Evolutionary conservation across 1,140 invertebrate genomes (phyloP).

Genomic region (Fopius arisanus): DNA sequence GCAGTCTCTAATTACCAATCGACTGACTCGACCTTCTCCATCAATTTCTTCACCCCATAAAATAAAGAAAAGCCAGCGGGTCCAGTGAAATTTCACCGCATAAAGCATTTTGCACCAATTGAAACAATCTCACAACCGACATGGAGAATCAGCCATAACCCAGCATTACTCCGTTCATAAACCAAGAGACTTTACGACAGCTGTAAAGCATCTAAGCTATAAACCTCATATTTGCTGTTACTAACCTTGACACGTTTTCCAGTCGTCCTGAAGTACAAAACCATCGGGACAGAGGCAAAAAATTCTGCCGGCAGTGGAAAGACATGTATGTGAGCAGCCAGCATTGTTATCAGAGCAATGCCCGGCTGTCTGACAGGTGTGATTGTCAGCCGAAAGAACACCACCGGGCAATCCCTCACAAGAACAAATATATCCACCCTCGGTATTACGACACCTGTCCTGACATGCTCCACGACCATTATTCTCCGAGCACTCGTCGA

Average conservation of each 20-base stretch:
- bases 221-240: conserved; percentile 8
- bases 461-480: conserved; percentile 76
- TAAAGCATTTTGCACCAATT: too few relatives aligned
- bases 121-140: too few relatives aligned
- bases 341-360: conserved; percentile 72
- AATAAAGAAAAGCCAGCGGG: too few relatives aligned
- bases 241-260: conserved; percentile 68
- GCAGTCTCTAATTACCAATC: too few relatives aligned
- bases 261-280: conserved; percentile 67
- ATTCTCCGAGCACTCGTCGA: conserved; percentile 70
- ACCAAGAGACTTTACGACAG: too few relatives aligned
- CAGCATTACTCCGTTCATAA: too few relatives aligned
- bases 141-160: too few relatives aligned
- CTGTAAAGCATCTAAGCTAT: background rate
- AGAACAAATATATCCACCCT: conserved; percentile 70
- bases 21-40: too few relatives aligned
- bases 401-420: conserved; percentile 69
- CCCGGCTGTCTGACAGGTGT: conserved; percentile 67
- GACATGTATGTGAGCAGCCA: conserved; percentile 69
- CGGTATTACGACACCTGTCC: conserved; percentile 73
- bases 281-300: conserved; percentile 74
- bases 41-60: too few relatives aligned
- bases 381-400: conserved; percentile 67
- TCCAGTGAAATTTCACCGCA: too few relatives aligned
- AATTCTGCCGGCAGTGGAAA: conserved; percentile 71